Evolutionary conservation across 2,797 vertebrate genomes (phyloP), one percentile per base, ranked within the genome.

Genomic region (Acrocephalus scirpaceus): DNA sequence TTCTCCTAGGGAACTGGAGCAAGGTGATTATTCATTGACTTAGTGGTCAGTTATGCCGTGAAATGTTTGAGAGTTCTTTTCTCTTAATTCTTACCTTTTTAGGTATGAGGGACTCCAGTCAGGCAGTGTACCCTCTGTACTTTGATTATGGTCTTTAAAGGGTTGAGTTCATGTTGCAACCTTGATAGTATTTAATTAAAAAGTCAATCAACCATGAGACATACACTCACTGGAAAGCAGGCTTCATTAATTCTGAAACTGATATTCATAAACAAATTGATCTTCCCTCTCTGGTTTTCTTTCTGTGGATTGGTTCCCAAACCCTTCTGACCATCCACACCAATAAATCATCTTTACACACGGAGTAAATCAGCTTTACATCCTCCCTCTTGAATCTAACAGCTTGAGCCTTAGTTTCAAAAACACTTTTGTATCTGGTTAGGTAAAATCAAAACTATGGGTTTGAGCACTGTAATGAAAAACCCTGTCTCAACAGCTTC

Each of bases 181-280:
- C 36, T 72, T 81, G 18, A 30, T 70, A 69, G 45, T 71, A 72
- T 62, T 90, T 69, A 80, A 81, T 90, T 86, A 56, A 94, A 90
- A 90, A 88, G 2, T 75, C 73, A 88, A n/a, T 61, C 4, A 4
- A 45, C 54, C 9, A 0, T 90, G 56, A 90, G 36, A 86, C 44
- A 38, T 40, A 56, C 23, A 38, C 16, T 60, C 36, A 38, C 13
- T 64, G 42, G 38, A 94, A 88, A 88, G 7, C 13, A 83, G 44
- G 26, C 26, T 84, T 95, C 76, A 75, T 81, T 90, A 92, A 81
- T 78, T 92, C 65, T 81, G 73, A 62, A 90, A 84, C 44, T 58
- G 62, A 91, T 84, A 73, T 45, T 94, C 58, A 78, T 78, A 91
- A 82, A 81, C 32, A 88, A 76, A 92, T 47, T 86, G 32, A 69